A percentile compares a stretch with the other conserved stretches of the same genome.
Evolutionary conservation across 2,113 vertebrate genomes (phyloP).

Genomic region (Tychaedon coryphoeus): DNA sequence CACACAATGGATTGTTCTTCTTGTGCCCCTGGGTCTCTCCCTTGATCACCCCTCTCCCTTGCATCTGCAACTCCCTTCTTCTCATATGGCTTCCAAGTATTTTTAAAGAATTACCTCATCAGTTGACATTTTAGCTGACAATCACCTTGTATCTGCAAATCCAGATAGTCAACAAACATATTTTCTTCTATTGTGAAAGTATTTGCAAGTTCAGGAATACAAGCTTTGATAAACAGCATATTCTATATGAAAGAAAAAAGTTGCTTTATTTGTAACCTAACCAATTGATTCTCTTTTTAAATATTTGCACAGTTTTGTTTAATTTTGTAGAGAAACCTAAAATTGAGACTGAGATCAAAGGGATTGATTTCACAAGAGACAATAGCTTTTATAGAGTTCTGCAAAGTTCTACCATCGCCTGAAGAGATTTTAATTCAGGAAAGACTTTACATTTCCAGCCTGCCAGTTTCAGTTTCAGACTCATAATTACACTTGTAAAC

Average conservation of each 20-base stretch:
- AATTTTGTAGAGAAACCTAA: constrained; percentile 3
- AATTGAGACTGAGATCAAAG: constrained; percentile 27
- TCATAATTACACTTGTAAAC: constrained; percentile 50
- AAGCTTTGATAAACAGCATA: neutral
- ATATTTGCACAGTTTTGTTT: constrained; percentile 4
- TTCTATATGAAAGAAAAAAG: neutral
- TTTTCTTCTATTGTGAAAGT: neutral
- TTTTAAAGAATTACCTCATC: neutral
- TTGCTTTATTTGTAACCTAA: neutral
- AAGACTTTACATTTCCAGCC: neutral
- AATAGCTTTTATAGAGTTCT: neutral
- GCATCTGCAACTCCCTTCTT: neutral
- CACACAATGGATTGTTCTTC: neutral
- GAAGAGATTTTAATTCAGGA: constrained; percentile 40
- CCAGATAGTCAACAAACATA: neutral
- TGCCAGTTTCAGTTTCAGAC: constrained; percentile 52
- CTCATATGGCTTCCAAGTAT: neutral
- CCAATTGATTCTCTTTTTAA: neutral
- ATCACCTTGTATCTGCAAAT: neutral
- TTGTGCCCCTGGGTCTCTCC: fast-evolving
- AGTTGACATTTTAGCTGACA: neutral
- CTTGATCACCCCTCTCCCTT: neutral
- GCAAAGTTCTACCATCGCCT: neutral
- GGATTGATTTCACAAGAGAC: constrained; percentile 13
- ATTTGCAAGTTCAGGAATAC: neutral